These are phyloP conservation scores for Otolemur crassicaudatus DNA, from an alignment of 2,797 vertebrate species.

Conservation along the genomic window DNA sequence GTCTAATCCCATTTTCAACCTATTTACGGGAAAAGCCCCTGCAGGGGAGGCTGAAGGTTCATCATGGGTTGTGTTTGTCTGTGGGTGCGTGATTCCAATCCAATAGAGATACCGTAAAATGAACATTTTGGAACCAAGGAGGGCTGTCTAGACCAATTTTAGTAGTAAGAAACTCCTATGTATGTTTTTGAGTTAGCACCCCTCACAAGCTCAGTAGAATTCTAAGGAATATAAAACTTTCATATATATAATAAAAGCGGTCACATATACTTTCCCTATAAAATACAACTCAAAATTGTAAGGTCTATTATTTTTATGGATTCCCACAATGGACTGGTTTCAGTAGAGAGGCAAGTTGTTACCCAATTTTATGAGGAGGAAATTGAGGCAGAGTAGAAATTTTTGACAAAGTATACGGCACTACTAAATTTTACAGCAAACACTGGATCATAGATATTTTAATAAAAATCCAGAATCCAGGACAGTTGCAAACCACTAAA, in stretches of 20 bases:
- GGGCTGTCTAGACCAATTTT: background rate
- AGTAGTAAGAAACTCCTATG: background rate
- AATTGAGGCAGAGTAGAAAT: background rate
- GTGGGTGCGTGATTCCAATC: background rate
- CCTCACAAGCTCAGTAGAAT: background rate
- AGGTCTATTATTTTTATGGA: background rate
- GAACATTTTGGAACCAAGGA: background rate
- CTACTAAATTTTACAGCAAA: constrained; percentile 4
- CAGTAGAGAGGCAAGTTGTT: background rate
- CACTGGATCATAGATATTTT: background rate
- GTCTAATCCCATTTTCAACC: background rate
- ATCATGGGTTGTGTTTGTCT: background rate
- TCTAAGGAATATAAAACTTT: background rate
- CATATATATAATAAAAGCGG: background rate
- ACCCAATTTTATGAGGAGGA: background rate
- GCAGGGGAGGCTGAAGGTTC: background rate
- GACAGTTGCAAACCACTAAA: background rate
- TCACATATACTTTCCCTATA: background rate
- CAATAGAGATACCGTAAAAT: background rate
- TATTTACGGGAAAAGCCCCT: background rate
- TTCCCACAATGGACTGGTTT: background rate
- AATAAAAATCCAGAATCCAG: background rate
- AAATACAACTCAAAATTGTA: background rate
- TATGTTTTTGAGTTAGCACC: background rate
- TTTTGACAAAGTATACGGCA: background rate